Base-by-base conservation (phyloP, 2,888 invertebrate genomes). In the Lochmaea crataegi region DNA sequence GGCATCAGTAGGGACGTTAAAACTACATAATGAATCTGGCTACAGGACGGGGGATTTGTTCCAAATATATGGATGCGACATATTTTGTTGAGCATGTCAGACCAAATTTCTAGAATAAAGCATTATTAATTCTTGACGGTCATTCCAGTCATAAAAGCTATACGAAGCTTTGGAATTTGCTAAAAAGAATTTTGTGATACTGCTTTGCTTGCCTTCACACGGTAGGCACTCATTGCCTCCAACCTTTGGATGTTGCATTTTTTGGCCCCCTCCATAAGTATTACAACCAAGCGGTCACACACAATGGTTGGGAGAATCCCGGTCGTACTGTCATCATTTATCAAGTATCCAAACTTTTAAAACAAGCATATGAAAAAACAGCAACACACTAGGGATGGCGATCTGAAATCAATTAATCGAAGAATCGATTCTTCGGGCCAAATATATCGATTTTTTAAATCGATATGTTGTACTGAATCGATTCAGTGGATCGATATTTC, bases 131-230 rank as follows among this genome's bases (percentile, higher is more conserved):
- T 16, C 48, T 72, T 2, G 67, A 67, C 66, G 70, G 70, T 18
- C 73, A 73, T 42, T 41, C 69, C 9, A 69, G 65, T 12, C 65
- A 71, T 38, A 72, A 72, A 68, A 70, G 76, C 64, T n/a, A n/a
- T 68, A 64, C 12, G 26, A 56, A 53, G 56, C 58, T 66, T 60
- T 42, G 11, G 7, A 42, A 42, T 42, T 2, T 7, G 42, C 70
- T 45, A 67, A 48, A 53, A 61, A 72, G 2, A 61, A 71, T 42
- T 42, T 11, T 53, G 48, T n/a, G 9, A 53, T 71, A 16, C 9
- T 66, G 14, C 32, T 75, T 14, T 64, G 66, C 26, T 45, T 76
- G 14, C 71, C 76, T 14, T 51, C 64, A 7, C 74, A 77, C 18
- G 26, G 45, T n/a, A 69, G 41, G 3, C n/a, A n/a, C n/a, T n/a